Evolutionary conservation across 2,888 invertebrate species (phyloP).

Genomic region (Malacosoma neustria): DNA sequence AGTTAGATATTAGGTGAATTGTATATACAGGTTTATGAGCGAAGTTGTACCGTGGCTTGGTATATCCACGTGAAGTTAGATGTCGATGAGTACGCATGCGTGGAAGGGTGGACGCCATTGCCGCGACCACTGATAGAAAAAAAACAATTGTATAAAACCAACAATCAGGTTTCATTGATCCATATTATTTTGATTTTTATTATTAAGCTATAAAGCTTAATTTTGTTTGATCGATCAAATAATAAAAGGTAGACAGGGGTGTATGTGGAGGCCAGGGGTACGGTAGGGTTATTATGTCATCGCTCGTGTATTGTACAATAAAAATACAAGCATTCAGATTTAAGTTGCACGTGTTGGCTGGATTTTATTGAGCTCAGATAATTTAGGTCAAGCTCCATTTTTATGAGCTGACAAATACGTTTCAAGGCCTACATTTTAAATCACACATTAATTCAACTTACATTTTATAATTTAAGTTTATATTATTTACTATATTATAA

Average conservation of each 20-base stretch:
- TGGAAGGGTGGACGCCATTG: conserved; percentile 43
- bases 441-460: no score
- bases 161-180: conserved; percentile 14
- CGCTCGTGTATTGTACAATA: conserved; percentile 27
- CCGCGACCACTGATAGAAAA: conserved; percentile 44
- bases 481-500: no score
- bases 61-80: conserved; percentile 50
- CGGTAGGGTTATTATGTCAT: conserved; percentile 48
- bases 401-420: neutral
- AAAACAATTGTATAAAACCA: conserved; percentile 24
- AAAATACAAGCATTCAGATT: conserved; percentile 13
- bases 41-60: conserved; percentile 65
- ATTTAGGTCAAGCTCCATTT: conserved; percentile 2
- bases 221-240: conserved; percentile 21
- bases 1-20: conserved; percentile 49
- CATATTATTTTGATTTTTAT: conserved; percentile 29
- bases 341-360: conserved; percentile 16
- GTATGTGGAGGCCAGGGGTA: conserved; percentile 16
- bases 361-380: neutral
- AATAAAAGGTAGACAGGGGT: conserved; percentile 11
- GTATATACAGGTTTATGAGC: conserved; percentile 60
- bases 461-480: no score
- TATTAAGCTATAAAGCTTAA: conserved; percentile 30
- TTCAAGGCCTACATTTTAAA: no score
- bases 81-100: conserved; percentile 48